A percentile compares a stretch with the other conserved stretches of the same genome.
Evolutionary conservation across 2,113 vertebrate species (phyloP).

Genomic region (Xyliphius kryptos): DNA sequence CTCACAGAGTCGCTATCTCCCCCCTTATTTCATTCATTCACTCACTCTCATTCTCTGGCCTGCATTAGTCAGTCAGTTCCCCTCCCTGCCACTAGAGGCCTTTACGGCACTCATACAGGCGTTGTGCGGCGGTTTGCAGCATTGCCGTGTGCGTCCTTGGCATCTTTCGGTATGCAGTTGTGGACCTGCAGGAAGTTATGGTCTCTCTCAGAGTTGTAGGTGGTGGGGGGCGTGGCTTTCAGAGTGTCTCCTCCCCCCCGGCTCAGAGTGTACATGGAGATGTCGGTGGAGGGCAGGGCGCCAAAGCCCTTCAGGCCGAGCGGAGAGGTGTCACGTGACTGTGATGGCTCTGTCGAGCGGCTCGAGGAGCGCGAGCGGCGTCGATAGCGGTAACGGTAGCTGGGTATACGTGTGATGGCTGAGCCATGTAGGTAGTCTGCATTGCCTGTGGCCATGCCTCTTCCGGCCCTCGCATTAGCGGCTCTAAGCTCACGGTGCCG

Average conservation of each 20-base stretch:
- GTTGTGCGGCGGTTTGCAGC: conserved; percentile 95
- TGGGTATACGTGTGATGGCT: conserved; percentile 95
- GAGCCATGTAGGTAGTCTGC: conserved; percentile 96
- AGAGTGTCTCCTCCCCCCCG: conserved; percentile 69
- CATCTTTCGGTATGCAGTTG: conserved; percentile 96
- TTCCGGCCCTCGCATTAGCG: conserved; percentile 48
- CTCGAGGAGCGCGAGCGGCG: conserved; percentile 92
- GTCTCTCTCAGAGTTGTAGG: conserved; percentile 95
- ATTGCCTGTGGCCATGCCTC: conserved; percentile 54
- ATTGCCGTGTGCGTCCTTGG: conserved; percentile 93
- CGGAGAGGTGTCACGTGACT: conserved; percentile 90
- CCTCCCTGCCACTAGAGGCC: conserved; percentile 37
- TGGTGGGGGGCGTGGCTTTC: conserved; percentile 86
- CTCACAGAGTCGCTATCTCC: background rate
- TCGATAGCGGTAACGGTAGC: conserved; percentile 93
- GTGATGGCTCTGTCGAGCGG: conserved; percentile 92
- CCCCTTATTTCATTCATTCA: conserved; percentile 20
- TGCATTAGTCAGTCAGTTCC: conserved; percentile 5
- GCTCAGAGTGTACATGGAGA: too few species aligned
- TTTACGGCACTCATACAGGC: conserved; percentile 77
- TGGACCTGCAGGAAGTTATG: conserved; percentile 98
- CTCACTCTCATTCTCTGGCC: conserved; percentile 11
- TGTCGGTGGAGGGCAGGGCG: conserved; percentile 90
- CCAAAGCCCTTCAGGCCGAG: conserved; percentile 92
- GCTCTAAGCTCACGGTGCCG: conserved; percentile 89